These are phyloP conservation scores for Pagetopsis macropterus DNA, from an alignment of 2,797 vertebrate species.

Conservation along the genomic window DNA sequence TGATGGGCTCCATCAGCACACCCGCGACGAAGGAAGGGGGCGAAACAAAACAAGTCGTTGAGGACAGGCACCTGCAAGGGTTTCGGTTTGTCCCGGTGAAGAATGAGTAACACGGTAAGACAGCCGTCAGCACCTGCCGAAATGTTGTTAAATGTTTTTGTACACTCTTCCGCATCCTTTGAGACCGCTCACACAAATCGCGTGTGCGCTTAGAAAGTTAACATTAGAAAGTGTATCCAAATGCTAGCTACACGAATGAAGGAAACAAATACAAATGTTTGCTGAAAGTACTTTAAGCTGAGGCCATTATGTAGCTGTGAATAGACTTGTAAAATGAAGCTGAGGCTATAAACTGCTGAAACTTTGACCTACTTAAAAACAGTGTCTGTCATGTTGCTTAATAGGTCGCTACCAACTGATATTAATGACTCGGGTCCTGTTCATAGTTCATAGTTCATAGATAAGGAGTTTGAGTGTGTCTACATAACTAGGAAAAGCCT, in stretches of 20 bases:
- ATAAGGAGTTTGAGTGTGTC: neutral
- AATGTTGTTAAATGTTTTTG: too few relatives aligned
- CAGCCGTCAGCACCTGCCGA: neutral
- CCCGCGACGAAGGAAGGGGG: neutral
- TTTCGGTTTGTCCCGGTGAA: neutral
- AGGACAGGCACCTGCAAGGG: slow-evolving; percentile 1
- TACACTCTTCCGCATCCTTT: neutral
- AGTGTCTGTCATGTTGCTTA: slow-evolving; percentile 15
- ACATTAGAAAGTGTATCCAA: neutral
- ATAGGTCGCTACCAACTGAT: neutral
- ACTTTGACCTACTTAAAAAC: slow-evolving; percentile 38
- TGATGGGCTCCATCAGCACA: neutral
- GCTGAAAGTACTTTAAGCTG: neutral
- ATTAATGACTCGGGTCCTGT: slow-evolving; percentile 7
- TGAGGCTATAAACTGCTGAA: neutral
- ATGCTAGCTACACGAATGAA: fast-evolving
- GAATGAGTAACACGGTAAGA: slow-evolving; percentile 63
- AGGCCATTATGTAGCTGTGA: neutral
- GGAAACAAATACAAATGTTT: neutral
- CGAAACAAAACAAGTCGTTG: neutral
- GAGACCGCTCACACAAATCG: fast-evolving
- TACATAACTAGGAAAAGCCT: neutral
- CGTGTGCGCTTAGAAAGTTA: neutral
- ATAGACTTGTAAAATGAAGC: neutral
- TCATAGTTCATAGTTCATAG: slow-evolving; percentile 26